Base-by-base conservation (phyloP, 2,797 vertebrate genomes). In the Cyprinella venusta region DNA sequence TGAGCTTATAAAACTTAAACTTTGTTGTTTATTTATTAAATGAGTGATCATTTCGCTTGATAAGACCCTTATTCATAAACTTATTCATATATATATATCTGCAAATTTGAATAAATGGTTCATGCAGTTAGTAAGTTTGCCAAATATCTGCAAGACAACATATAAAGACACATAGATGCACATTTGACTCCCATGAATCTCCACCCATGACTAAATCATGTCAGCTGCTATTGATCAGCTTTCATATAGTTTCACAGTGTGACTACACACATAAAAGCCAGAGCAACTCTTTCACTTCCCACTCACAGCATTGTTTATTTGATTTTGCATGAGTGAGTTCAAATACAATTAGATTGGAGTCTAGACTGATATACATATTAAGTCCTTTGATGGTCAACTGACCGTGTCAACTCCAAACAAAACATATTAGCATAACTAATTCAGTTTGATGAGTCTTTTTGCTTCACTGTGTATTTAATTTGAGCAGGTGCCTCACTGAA, bases 281-380 rank as follows among this genome's bases (percentile, higher is more conserved):
- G 81, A 79, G 65, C 61, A 85, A 72, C 69, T 80, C 76, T 82
- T 81, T 86, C 30, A 72, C 56, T 33, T 83, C 75, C 78, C 86
- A 79, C 72, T 82, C 67, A 42, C 33, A 59, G 63, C n/a, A 78
- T 87, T 87, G 16, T 74, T 70, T 84, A 81, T 63, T 83, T 69
- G 48, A 67, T 74, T 88, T 76, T 88, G 83, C 84, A 76, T 72
- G 75, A 83, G 24, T 40, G 79, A 63, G 70, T 71, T 85, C 69
- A 63, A 84, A 82, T 61, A 69, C 67, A 77, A 76, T 83, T 64
- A 38, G 68, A 84, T 84, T 83, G 70, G 65, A 83, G 76, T 80
- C 74, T 78, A 78, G 77, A 78, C 72, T 81, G 72, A 86, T 42
- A 68, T 83, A 77, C 75, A 74, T 74, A 71, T 82, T 38, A 70